Percentiles rank a stretch among this genome's conserved stretches.
phyloP scores from a whole-genome alignment of 2,797 vertebrate genomes.

The Chrysolophus pictus region DNA sequence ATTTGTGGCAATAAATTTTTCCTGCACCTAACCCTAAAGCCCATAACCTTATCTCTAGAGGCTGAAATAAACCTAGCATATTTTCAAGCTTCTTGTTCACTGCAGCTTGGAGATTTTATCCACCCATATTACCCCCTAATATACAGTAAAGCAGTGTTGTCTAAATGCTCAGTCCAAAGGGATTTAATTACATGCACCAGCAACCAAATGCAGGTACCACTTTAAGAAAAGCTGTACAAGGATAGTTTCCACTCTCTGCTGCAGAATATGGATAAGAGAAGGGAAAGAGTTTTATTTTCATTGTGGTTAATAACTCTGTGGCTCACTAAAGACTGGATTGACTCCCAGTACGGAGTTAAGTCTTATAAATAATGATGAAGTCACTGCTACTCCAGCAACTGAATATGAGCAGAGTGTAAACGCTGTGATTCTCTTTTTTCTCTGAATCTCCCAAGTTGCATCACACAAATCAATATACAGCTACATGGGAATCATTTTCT shows the following conservation, averaged over 20 bases:
- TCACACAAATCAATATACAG: not conserved
- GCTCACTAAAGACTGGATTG: not conserved
- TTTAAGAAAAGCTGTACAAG: not conserved
- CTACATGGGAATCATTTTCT: not conserved
- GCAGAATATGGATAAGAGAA: not conserved
- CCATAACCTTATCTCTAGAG: not conserved
- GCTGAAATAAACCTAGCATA: not conserved
- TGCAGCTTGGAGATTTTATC: not conserved
- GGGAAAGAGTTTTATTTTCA: not conserved
- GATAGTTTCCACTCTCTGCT: not conserved
- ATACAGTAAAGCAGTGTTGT: not conserved
- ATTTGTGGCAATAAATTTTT: not conserved
- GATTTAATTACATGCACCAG: not conserved
- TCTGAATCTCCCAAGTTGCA: not conserved
- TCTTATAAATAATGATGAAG: not conserved
- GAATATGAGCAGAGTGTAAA: not conserved
- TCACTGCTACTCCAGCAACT: not conserved
- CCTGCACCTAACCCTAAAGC: not conserved
- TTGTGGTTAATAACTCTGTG: not conserved
- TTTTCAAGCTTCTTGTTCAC: not conserved
- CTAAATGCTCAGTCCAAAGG: not conserved
- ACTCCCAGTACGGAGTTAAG: not conserved
- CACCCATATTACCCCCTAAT: not conserved
- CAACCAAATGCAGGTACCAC: not conserved
- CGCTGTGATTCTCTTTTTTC: not conserved